A percentile compares a stretch with the other conserved stretches of the same genome.
Conservation (phyloP, 2,113 vertebrate genomes). For the Gambusia holbrooki region DNA sequence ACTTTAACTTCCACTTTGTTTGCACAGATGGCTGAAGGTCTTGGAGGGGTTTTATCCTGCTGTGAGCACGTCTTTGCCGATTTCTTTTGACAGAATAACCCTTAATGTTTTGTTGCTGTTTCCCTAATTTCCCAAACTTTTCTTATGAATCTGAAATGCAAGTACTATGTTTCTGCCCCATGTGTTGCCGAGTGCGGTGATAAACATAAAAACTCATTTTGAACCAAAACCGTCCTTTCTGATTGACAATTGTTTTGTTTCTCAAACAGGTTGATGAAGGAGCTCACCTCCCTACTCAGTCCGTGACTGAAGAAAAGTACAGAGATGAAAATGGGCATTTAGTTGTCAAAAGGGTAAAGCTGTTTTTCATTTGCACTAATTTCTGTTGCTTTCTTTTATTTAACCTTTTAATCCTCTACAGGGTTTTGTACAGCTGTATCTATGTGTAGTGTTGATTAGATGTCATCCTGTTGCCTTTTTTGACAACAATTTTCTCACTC, state of each 20-base stretch:
- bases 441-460: background rate
- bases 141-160: slow-evolving; percentile 17
- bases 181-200: background rate
- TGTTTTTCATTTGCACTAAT: background rate
- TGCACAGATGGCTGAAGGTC: slow-evolving; percentile 44
- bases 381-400: background rate
- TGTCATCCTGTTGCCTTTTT: no score
- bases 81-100: slow-evolving; percentile 35
- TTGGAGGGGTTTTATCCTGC: slow-evolving; percentile 26
- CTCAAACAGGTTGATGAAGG: slow-evolving; percentile 85
- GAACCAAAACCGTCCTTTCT: background rate
- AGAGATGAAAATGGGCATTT: slow-evolving; percentile 87
- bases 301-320: slow-evolving; percentile 89
- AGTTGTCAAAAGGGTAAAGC: slow-evolving; percentile 89
- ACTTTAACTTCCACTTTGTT: slow-evolving; percentile 18
- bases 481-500: slow-evolving; percentile 19
- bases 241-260: slow-evolving; percentile 28
- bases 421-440: background rate
- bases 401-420: no score
- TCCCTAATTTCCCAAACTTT: slow-evolving; percentile 3
- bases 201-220: background rate
- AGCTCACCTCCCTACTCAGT: slow-evolving; percentile 84
- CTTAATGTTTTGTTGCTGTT: slow-evolving; percentile 35
- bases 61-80: slow-evolving; percentile 30
- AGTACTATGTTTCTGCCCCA: slow-evolving; percentile 6